Percentiles rank a stretch among this genome's conserved stretches.
phyloP scores from a whole-genome alignment of 2,797 vertebrate species.

The Zenarchopterus dispar region DNA sequence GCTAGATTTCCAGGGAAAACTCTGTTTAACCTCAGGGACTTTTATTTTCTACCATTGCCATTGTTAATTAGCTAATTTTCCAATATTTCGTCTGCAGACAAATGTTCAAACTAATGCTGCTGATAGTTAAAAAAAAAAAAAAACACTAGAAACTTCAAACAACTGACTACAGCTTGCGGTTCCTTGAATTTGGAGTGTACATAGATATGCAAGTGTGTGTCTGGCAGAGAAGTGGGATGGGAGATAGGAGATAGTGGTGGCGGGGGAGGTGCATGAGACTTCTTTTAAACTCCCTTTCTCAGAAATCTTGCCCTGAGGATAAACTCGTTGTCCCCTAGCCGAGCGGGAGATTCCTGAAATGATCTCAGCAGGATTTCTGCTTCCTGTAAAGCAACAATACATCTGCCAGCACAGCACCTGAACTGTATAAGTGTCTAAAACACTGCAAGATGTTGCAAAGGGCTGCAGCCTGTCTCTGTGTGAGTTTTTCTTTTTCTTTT shows the following conservation, averaged over 20 bases:
- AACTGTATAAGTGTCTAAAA: constrained; percentile 10
- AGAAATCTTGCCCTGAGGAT: constrained; percentile 64
- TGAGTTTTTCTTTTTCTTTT: background rate
- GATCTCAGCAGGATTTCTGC: constrained; percentile 40
- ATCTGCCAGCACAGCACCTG: constrained; percentile 30
- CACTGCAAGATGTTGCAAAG: background rate
- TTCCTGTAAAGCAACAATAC: constrained; percentile 50
- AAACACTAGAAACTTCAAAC: no score
- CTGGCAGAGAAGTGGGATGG: constrained; percentile 4
- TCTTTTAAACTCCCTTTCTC: constrained; percentile 63
- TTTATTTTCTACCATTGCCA: no score
- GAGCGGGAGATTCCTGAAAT: constrained; percentile 45
- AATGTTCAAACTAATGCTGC: no score
- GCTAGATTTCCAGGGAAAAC: no score
- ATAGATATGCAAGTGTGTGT: constrained; percentile 14
- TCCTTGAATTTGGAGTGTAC: constrained; percentile 18
- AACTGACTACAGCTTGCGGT: background rate
- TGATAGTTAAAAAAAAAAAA: no score
- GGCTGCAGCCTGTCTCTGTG: constrained; percentile 23
- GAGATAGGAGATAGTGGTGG: constrained; percentile 21
- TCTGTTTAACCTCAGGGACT: no score
- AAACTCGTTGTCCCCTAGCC: constrained; percentile 32
- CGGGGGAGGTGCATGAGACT: constrained; percentile 1
- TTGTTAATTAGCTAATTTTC: no score
- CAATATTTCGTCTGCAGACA: no score